Evolutionary conservation across 2,888 invertebrate genomes (phyloP), one percentile per base, ranked within the genome.

Genomic region (Sabellastarte sp.): DNA sequence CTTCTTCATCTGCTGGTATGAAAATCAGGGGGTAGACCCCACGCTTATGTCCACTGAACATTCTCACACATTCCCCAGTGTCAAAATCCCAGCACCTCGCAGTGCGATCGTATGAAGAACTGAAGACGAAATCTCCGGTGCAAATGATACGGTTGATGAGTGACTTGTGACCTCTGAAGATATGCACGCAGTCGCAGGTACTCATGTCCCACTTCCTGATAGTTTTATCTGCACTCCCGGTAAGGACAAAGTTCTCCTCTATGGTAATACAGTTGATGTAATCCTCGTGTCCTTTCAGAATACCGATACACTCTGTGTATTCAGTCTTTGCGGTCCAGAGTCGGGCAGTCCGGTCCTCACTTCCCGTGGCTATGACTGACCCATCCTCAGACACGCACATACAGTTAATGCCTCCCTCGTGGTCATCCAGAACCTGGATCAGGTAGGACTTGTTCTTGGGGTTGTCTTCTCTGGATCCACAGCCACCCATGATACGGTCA

Each of bases 161-260:
- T 0, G 85, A 82, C 4, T 74, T 77, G 71, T 86, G 86, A 1
- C 86, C 86, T 2, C 76, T 70, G 70, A 84, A 83, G 28, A 84
- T 77, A 61, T 80, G 78, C 32, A 85, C 73, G 70, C 86, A 86
- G 63, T 86, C 83, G 64, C 85, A 85, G 41, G 83, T 83, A 67
- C 80, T 80, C 68, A 86, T 85, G 72, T 85, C 84, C 86, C 86
- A 87, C 71, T 86, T 86, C 53, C 84, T 77, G 59, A 87, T 75
- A 2, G 86, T 86, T 61, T 79, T 77, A 73, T 87, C 87, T 2
- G 86, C 85, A 66, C 85, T 84, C 60, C 86, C 86, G 32, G 86
- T 86, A 5, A 86, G 60, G 32, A 86, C 85, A 73, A 75, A 86
- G 59, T 83, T 81, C 64, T 86, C 86, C 57, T 82, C 81, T 51